phyloP scores from a whole-genome alignment of 92 coral and sea anemone species.

The Umimayanthus chanpuru region DNA sequence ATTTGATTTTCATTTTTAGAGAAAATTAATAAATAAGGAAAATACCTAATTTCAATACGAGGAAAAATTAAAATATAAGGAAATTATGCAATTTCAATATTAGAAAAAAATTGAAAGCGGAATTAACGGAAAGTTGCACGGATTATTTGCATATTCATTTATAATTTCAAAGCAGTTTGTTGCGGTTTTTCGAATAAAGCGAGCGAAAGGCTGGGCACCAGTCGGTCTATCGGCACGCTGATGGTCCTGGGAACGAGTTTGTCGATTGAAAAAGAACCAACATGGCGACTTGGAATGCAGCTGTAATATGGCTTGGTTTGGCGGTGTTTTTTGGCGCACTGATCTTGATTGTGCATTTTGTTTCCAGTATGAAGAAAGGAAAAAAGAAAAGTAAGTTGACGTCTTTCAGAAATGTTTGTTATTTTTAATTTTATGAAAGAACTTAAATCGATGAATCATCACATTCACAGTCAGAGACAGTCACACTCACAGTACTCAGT shows the following conservation, averaged over 20 bases:
- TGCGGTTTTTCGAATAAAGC: background rate
- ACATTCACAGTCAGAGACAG: no score
- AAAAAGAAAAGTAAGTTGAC: constrained; percentile 61
- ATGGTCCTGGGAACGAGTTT: background rate
- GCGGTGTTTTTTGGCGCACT: constrained; percentile 76
- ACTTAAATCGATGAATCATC: constrained; percentile 16
- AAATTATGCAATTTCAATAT: no score
- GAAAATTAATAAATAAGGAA: no score
- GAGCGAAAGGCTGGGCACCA: background rate
- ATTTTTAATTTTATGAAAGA: background rate
- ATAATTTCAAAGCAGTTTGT: no score
- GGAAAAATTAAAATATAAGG: no score
- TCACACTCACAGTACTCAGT: no score
- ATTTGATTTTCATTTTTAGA: no score
- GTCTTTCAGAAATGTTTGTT: background rate
- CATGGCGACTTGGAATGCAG: constrained; percentile 83
- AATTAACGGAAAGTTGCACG: no score
- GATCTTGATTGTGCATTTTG: constrained; percentile 68
- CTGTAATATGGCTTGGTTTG: constrained; percentile 77
- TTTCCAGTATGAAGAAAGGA: constrained; percentile 62
- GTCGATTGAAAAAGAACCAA: constrained; percentile 36
- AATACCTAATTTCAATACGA: no score
- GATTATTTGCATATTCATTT: no score
- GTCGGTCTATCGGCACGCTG: background rate
- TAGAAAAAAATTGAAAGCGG: no score